Evolutionary conservation across 2,797 vertebrate species (phyloP).

Genomic region (Cynodonichthys magdalenae): DNA sequence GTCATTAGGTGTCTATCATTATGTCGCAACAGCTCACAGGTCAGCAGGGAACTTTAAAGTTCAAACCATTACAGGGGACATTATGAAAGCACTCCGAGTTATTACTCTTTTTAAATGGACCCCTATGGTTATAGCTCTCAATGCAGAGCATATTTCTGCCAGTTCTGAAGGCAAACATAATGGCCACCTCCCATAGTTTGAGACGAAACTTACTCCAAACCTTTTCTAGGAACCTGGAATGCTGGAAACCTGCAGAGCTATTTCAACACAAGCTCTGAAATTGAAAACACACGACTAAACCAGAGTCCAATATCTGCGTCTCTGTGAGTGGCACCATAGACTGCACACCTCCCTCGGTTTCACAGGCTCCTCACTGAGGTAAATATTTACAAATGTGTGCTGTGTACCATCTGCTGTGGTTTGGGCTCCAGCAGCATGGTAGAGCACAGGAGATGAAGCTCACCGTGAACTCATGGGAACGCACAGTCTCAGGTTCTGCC

Average conservation of each 20-base stretch:
- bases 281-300: slow-evolving; percentile 40
- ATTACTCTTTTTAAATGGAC: slow-evolving; percentile 19
- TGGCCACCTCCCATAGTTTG: slow-evolving; percentile 26
- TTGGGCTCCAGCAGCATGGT: slow-evolving; percentile 42
- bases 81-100: slow-evolving; percentile 27
- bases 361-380: slow-evolving; percentile 51
- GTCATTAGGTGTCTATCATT: slow-evolving; percentile 21
- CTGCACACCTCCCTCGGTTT: slow-evolving; percentile 46
- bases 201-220: slow-evolving; percentile 34
- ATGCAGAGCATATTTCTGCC: slow-evolving; percentile 18
- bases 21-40: slow-evolving; percentile 15
- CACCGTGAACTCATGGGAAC: slow-evolving; percentile 68
- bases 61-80: slow-evolving; percentile 30
- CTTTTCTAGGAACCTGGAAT: slow-evolving; percentile 34
- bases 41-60: slow-evolving; percentile 29
- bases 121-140: slow-evolving; percentile 26
- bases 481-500: slow-evolving; percentile 62
- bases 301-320: slow-evolving; percentile 48
- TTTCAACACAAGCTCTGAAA: slow-evolving; percentile 35
- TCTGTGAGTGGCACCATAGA: slow-evolving; percentile 29
- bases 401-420: slow-evolving; percentile 72
- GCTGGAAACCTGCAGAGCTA: slow-evolving; percentile 15
- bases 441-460: slow-evolving; percentile 55
- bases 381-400: slow-evolving; percentile 77
- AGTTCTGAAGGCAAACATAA: slow-evolving; percentile 35